Base-by-base conservation (phyloP, 2,113 vertebrate genomes). In the Echinops telfairi region DNA sequence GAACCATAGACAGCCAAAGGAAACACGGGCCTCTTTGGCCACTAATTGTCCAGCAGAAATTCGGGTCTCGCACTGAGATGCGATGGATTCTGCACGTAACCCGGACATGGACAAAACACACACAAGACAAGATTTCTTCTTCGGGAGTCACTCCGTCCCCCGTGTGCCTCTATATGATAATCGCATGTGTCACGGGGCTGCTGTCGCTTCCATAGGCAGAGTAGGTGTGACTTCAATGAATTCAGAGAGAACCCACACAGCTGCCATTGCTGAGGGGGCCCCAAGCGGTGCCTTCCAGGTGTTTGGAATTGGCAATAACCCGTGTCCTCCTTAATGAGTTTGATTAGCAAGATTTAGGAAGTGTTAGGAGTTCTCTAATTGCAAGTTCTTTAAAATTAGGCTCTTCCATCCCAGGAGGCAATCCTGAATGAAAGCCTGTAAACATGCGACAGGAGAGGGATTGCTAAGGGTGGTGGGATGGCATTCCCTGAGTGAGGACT, bases 311-410 rank as follows among this genome's bases (percentile, higher is more conserved):
- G 85, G 53, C 36, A 64, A 53, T 40, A 36, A 27, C 62, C 77
- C 19, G 12, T 85, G 12, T 85, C 70, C 88, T 88, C 17, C 31
- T 86, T 89, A 88, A 66, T 40, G 31, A 38, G 11, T 71, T 76
- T 80, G 82, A 89, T 86, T 79, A 77, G 71, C 79, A 70, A 85
- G 85, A 29, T 93, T 38, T 53, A 86, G 92, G 73, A 92, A 92
- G 90, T 76, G 71, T 84, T 16, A 86, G 79, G 47, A 40, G 80
- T 82, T 86, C 88, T 95, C 84, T 91, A 92, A 91, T 58, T 80
- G 25, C 75, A 86, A 62, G 75, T 90, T 93, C 71, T 83, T 43
- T 88, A 82, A 90, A 94, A 83, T 90, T 40, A 83, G 64, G 76
- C 14, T 64, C 68, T 83, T 86, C 68, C 17, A 7, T 27, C 68